Base-by-base conservation (phyloP, 2,888 invertebrate genomes). In the Brachypalpus laphriformis region DNA sequence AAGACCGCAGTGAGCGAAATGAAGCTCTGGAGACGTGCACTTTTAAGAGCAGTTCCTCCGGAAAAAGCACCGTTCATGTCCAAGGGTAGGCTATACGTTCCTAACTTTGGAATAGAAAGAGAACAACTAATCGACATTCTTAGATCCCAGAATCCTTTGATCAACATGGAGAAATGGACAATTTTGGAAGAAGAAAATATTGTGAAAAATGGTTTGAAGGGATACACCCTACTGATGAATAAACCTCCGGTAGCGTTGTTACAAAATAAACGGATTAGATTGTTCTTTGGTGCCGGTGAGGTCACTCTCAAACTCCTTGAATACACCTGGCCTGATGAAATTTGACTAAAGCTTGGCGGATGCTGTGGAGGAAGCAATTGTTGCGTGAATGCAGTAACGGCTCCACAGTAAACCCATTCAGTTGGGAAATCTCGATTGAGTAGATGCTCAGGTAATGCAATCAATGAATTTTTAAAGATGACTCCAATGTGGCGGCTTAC, bases 231-330 rank as follows among this genome's bases (percentile, higher is more conserved):
- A 6, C 3, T 65, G 8, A 40, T 82, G 8, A 2, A 7, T 1
- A 31, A 65, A 5, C 76, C 76, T 9, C 82, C 82, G 1, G 18
- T 57, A 7, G 22, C n/a, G 8, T 63, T 65, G 37, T n/a, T 70
- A 8, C 47, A 51, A 37, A 40, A 63, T 14, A 56, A 65, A 8
- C 47, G 57, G 5, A 9, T 82, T 0, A 57, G 25, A 14, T 45
- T 82, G 4, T 65, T 25, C 25, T 82, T 71, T 49, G 82, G 82
- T 11, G 65, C 70, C 5, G 47, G 63, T 28, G 82, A 76, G 47
- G 57, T 76, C 4, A 28, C 40, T 0, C 70, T 82, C 2, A 70
- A 70, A 5, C 25, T 14, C 9, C 47, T 71, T 8, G 61, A 25
- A 0, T 70, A 51, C 22, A 7, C 18, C 16, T 61, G 61, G 42